phyloP scores from a whole-genome alignment of 2,113 vertebrate genomes.

The Uria lomvia region DNA sequence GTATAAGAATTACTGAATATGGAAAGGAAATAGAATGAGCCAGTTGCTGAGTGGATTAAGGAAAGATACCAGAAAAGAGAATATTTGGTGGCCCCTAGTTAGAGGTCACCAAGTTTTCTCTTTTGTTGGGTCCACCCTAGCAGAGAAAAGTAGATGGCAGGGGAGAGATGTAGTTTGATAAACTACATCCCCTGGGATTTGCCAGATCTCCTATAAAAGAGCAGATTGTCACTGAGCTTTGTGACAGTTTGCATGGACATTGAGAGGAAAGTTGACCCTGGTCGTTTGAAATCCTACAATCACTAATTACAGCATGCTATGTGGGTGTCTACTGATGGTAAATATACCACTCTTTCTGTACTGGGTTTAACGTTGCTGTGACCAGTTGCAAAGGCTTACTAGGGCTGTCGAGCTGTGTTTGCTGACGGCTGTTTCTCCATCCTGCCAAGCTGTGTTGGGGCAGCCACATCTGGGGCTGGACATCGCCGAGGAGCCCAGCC shows the following conservation, averaged over 20 bases:
- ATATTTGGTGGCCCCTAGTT: background rate
- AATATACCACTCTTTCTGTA: background rate
- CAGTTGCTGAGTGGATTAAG: background rate
- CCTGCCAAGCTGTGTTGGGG: background rate
- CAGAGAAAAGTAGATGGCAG: background rate
- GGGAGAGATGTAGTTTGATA: background rate
- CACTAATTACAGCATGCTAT: fast-evolving
- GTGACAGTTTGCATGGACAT: background rate
- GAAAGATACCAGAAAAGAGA: background rate
- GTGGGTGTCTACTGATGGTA: background rate
- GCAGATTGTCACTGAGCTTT: background rate
- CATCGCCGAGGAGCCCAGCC: fast-evolving
- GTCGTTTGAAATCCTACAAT: background rate
- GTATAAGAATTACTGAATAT: background rate
- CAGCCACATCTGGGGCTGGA: background rate
- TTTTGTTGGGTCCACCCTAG: background rate
- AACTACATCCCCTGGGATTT: background rate
- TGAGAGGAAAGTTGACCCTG: background rate
- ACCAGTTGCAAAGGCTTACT: background rate
- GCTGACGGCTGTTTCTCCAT: background rate
- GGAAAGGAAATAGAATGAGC: background rate
- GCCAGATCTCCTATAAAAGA: background rate
- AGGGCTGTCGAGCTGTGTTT: background rate
- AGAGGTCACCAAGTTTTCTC: background rate
- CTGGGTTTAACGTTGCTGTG: background rate